A percentile compares a stretch with the other conserved stretches of the same genome.
phyloP scores from a whole-genome alignment of 2,797 vertebrate genomes.

The Gymnothorax reevesii region DNA sequence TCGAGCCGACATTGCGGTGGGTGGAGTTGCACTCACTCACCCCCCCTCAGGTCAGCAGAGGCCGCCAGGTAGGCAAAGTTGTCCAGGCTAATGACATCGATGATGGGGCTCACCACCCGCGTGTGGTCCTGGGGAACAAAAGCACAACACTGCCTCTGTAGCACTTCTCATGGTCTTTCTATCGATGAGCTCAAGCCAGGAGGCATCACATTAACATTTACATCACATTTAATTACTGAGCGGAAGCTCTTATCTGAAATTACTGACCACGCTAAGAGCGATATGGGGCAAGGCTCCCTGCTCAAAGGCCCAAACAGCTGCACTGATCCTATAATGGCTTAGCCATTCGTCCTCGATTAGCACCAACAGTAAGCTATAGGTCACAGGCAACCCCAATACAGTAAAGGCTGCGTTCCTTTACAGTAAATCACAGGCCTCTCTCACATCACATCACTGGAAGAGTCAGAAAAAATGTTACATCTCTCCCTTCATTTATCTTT shows the following conservation, averaged over 20 bases:
- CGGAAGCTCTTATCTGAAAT: too few species aligned
- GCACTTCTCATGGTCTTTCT: background rate
- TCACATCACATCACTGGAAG: background rate
- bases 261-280: too few species aligned
- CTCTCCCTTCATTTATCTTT: background rate
- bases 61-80: constrained; percentile 98
- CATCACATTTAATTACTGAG: too few species aligned
- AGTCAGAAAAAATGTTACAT: background rate
- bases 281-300: too few species aligned
- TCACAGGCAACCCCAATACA: too few species aligned
- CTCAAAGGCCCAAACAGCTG: too few species aligned
- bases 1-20: too few species aligned
- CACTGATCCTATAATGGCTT: too few species aligned
- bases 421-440: background rate
- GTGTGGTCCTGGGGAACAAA: constrained; percentile 84
- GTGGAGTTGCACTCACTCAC: constrained; percentile 64
- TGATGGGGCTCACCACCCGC: constrained; percentile 96
- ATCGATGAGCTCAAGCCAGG: background rate
- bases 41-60: constrained; percentile 95
- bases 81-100: constrained; percentile 98
- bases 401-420: too few species aligned
- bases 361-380: too few species aligned
- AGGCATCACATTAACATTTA: background rate
- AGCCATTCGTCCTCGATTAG: too few species aligned
- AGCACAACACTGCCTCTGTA: background rate